These are phyloP conservation scores for Scaptomyza polygonia DNA, from an alignment of 2,888 invertebrate genomes.

Conservation along the genomic window DNA sequence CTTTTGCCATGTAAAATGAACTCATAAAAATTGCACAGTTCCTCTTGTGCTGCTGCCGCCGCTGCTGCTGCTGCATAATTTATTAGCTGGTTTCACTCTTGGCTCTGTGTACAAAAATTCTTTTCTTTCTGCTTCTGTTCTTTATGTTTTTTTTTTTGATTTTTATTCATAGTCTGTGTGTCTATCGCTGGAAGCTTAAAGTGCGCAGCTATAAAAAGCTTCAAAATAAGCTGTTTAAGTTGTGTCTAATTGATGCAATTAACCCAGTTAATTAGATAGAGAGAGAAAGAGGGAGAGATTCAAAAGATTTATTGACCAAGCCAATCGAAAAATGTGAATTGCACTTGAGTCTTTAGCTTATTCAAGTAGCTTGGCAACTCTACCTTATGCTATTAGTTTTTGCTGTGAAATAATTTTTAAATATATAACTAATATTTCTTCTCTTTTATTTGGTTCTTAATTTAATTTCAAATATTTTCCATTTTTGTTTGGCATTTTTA, in stretches of 20 bases:
- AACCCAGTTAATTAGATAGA: constrained; percentile 7
- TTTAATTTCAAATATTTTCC: too few relatives aligned
- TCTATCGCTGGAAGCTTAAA: constrained; percentile 24
- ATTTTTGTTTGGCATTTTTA: too few relatives aligned
- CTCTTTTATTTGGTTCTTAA: too few relatives aligned
- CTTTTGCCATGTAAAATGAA: constrained; percentile 61
- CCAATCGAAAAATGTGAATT: not conserved
- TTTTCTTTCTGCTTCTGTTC: not conserved
- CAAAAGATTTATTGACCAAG: constrained; percentile 2
- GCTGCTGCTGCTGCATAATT: constrained; percentile 67
- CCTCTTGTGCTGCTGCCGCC: constrained; percentile 9
- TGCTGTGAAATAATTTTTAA: too few relatives aligned
- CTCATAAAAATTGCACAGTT: constrained; percentile 65
- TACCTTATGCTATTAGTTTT: too few relatives aligned
- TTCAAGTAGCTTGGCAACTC: too few relatives aligned
- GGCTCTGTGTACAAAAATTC: constrained; percentile 50
- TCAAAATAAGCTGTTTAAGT: constrained; percentile 12
- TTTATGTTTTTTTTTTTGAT: not conserved
- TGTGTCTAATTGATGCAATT: constrained; percentile 31
- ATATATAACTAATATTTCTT: too few relatives aligned
- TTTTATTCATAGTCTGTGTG: constrained; percentile 5
- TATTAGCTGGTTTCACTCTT: constrained; percentile 63
- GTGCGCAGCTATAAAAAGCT: constrained; percentile 6
- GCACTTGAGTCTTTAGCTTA: too few relatives aligned
- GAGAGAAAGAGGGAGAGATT: too few relatives aligned